phyloP scores from a whole-genome alignment of 2,113 vertebrate species.

The Notarius lentiginosus region DNA sequence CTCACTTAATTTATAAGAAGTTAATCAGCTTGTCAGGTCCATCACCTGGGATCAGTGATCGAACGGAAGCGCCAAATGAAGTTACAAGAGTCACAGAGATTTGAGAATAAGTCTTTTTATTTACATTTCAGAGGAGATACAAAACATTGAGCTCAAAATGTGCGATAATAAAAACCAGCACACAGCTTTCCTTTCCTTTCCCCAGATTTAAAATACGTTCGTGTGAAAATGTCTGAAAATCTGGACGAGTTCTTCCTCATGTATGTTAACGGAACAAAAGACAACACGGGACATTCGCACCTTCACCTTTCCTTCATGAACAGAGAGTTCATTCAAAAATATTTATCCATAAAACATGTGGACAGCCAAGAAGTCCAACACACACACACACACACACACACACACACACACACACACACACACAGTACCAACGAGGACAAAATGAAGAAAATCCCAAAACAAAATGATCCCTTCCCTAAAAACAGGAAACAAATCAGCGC shows the following conservation, averaged over 20 bases:
- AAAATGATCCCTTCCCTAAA: background rate
- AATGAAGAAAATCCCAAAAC: background rate
- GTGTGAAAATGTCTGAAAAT: conserved; percentile 9
- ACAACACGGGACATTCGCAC: background rate
- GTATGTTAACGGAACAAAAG: conserved; percentile 6
- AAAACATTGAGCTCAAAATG: conserved; percentile 82
- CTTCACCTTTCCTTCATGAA: background rate
- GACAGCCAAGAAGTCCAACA: background rate
- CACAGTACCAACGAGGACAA: background rate
- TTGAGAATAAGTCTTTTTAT: conserved; percentile 70
- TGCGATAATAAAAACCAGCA: conserved; percentile 66
- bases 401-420: background rate
- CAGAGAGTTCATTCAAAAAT: background rate
- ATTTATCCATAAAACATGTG: background rate
- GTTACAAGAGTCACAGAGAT: background rate
- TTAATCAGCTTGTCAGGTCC: too few relatives aligned
- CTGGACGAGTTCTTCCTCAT: background rate
- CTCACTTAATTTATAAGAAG: too few relatives aligned
- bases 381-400: background rate
- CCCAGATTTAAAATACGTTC: background rate
- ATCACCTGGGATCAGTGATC: too few relatives aligned
- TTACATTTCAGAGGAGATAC: conserved; percentile 83
- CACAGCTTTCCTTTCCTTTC: conserved; percentile 28
- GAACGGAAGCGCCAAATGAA: too few relatives aligned
- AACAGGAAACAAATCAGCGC: background rate